A percentile compares a stretch with the other conserved stretches of the same genome.
Conservation (phyloP, 2,797 vertebrate genomes). For the Linurgus olivaceus region DNA sequence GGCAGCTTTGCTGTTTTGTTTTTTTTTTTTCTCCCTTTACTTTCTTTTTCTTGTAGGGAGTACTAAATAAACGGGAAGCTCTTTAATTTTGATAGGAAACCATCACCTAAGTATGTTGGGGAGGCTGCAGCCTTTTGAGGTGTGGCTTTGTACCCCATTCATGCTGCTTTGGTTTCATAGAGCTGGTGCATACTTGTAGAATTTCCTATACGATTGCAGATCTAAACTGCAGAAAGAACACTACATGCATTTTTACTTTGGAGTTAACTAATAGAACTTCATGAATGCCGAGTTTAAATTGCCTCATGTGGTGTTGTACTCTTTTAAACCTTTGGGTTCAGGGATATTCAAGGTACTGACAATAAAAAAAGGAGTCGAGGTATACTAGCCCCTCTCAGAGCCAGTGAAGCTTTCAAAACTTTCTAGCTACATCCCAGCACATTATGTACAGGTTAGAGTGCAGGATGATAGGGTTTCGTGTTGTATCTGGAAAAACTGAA, state of each 20-base stretch:
- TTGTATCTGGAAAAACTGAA: neutral
- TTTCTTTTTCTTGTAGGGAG: neutral
- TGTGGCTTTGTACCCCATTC: neutral
- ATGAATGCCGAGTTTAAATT: neutral
- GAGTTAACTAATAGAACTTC: neutral
- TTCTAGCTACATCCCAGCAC: neutral
- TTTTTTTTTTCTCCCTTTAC: neutral
- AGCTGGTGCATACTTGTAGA: neutral
- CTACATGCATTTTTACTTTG: neutral
- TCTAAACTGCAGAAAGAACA: neutral
- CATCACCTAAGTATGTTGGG: neutral
- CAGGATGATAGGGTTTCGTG: neutral
- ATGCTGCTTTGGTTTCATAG: neutral
- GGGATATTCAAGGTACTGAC: neutral
- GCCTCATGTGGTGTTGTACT: neutral
- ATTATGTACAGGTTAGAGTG: neutral
- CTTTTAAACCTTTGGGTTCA: neutral
- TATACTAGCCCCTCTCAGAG: neutral
- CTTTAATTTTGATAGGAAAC: neutral
- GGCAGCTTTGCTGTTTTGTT: accelerated
- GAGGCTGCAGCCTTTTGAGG: neutral
- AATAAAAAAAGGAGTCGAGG: neutral
- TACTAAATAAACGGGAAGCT: neutral
- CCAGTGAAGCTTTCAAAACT: neutral
- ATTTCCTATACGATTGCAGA: neutral